Evolutionary conservation across 2,888 invertebrate species (phyloP), one percentile per base, ranked within the genome.

Genomic region (Poecilobothrus nobilitatus): DNA sequence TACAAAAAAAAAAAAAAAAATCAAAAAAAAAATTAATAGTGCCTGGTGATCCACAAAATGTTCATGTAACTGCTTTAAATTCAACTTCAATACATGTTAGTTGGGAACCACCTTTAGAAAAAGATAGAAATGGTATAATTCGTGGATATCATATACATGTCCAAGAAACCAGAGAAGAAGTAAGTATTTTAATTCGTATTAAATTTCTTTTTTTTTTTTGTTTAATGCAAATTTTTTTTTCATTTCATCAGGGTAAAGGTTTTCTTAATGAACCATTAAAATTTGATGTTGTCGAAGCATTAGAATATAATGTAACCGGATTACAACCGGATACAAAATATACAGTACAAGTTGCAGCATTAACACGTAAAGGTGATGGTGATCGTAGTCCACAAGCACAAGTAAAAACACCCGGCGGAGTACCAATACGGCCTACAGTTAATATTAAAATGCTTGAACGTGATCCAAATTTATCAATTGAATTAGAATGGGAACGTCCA

Each of bases 351-450:
- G 95, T 98, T 70, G 96, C 96, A 0, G 99, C 97, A 0, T 85
- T 97, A 71, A 99, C 98, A 5, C 87, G 96, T 72, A 95, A 95
- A 81, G 99, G 99, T 64, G 98, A 99, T 80, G 99, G 99, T 22
- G 92, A 94, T 80, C 86, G 96, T 73, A 96, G 96, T 79, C 84
- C 89, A 71, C 91, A 94, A 33, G 91, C 91, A 69, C 88, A 88
- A 71, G 90, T 95, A 2, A 91, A 89, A 82, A 99, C 98, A 1
- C 95, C 95, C 37, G 96, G 97, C 68, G 95, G 95, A 73, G 95
- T 95, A 68, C 95, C 95, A 62, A 91, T 91, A 74, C 84, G 91
- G 75, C 93, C 95, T 64, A 88, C 89, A 69, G 88, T 95, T 67
- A 91, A 87, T 76, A 84, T 92, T 66, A 93, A 92, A 80, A 88